Evolutionary conservation across 2,113 vertebrate genomes (phyloP).

Genomic region (Neoarius graeffei): DNA sequence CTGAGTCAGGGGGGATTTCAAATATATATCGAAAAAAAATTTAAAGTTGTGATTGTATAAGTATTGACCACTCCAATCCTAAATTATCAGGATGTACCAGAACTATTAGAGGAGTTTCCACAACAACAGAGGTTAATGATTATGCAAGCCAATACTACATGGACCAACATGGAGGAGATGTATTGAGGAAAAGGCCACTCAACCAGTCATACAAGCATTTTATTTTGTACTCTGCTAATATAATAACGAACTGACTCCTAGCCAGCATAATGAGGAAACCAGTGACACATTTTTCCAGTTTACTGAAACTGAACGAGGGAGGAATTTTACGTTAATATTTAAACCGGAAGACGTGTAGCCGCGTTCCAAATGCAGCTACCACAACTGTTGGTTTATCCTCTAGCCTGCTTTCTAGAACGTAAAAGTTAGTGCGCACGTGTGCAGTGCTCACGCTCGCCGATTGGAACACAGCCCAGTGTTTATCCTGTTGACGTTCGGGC

Average conservation of each 20-base stretch:
- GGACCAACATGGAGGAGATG: neutral
- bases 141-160: too few species aligned
- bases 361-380: neutral
- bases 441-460: neutral
- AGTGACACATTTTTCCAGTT: neutral
- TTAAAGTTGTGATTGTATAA: too few species aligned
- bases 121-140: neutral
- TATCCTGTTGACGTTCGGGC: slow-evolving; percentile 1
- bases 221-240: neutral
- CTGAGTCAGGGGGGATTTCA: too few species aligned
- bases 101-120: neutral
- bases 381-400: neutral
- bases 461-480: neutral
- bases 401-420: neutral
- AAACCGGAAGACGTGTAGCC: neutral
- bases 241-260: neutral
- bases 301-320: too few species aligned
- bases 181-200: neutral
- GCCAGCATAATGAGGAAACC: neutral
- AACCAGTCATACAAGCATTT: neutral
- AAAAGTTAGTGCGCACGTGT: neutral
- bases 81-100: neutral
- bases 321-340: too few species aligned
- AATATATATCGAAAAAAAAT: too few species aligned
- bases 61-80: too few species aligned